Evolutionary conservation across 2,113 vertebrate species (phyloP).

Genomic region (Leiothrix lutea): DNA sequence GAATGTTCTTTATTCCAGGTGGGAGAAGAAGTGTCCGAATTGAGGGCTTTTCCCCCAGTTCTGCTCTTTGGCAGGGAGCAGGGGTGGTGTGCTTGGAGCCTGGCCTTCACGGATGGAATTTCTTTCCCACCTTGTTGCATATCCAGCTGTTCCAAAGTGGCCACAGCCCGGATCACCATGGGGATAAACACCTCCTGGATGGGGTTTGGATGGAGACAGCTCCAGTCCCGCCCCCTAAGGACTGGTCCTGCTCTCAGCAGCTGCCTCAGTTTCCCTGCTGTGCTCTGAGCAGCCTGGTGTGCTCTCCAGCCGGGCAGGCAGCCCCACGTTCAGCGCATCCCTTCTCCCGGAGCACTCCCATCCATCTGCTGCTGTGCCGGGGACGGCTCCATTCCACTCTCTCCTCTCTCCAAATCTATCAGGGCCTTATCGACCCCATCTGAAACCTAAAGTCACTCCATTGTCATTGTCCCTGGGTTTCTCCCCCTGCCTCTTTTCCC

Average conservation of each 20-base stretch:
- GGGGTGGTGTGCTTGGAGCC: neutral
- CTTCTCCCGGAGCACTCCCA: neutral
- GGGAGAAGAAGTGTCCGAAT: accelerated
- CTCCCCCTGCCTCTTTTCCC: slow-evolving; percentile 1
- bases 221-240: accelerated
- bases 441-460: slow-evolving; percentile 63
- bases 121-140: accelerated
- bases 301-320: neutral
- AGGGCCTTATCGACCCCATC: slow-evolving; percentile 55
- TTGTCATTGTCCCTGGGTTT: slow-evolving; percentile 39
- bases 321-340: neutral
- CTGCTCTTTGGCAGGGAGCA: neutral
- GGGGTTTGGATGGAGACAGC: neutral
- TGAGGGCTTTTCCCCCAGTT: neutral
- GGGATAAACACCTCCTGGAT: neutral
- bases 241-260: accelerated
- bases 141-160: neutral
- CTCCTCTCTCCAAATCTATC: slow-evolving; percentile 64
- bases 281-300: accelerated
- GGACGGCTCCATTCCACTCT: slow-evolving; percentile 42
- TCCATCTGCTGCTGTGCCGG: slow-evolving; percentile 14
- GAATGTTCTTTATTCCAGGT: neutral
- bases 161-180: accelerated
- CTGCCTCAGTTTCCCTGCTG: neutral
- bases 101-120: neutral